Base-by-base conservation (phyloP, 2,888 invertebrate species). In the Copidosoma aretas region DNA sequence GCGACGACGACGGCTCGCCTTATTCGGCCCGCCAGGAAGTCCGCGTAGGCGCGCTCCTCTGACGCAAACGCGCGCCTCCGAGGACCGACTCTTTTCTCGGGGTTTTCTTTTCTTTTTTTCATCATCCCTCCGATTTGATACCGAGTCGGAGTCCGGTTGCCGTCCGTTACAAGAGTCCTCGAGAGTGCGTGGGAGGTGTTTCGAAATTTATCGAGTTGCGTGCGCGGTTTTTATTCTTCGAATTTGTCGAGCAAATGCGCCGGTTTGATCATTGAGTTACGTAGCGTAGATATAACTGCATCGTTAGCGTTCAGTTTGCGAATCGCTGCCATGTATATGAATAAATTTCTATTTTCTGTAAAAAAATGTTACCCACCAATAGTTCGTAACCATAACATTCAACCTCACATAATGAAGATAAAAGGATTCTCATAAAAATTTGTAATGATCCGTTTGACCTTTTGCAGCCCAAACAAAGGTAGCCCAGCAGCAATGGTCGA, bases 401-500 rank as follows among this genome's bases (percentile, higher is more conserved):
- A 46, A 46, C 3, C 12, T 17, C 17, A 41, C 8, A 41, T 41
- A 10, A 14, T 8, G 8, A 46, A 46, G 2, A 46, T 15, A 46
- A 46, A 46, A 15, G 3, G 12, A 46, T 74, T 21, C n/a, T 46
- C 51, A 19, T 3, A 1, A 46, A 17, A 8, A 4, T 53, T 53
- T 53, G 43, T 73, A 51, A 61, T 61, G 12, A n/a, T 25, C 17
- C 17, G 4, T 19, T 53, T 1, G 8, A 60, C 65, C 67, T 56
- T 61, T 89, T 89, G 71, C 87, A 91, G 91, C 85, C 32, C 32
- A 32, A 91, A 87, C 84, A 86, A 89, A 86, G 87, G 89, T 87
- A 89, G 89, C 32, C 8, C 32, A 32, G 32, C 32, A 32, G 32
- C 32, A 88, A 95, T 95, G 95, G 94, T 94, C 87, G 95, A 96